Base-by-base conservation (phyloP, 2,888 invertebrate species). In the Hipparchia semele region DNA sequence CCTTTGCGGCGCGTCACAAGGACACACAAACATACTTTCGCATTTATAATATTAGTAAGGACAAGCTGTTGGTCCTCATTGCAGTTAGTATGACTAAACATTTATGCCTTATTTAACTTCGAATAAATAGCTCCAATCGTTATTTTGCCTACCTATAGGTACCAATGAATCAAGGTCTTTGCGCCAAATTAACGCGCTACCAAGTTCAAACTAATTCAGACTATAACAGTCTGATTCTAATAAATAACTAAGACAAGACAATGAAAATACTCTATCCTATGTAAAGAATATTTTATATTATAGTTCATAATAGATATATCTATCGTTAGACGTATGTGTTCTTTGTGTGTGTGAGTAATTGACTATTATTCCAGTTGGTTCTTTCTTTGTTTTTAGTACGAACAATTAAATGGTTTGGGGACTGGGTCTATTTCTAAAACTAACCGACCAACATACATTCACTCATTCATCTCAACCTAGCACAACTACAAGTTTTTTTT, bases 251-350 rank as follows among this genome's bases (percentile, higher is more conserved):
- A 56, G n/a, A 56, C 13, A 56, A 45, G 54, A 49, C 62, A 64
- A 49, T 64, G 49, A 10, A 64, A 51, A 51, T 64, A 4, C 3
- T 46, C 49, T 64, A 9, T 49, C 9, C 8, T 49, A 49, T 23
- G 23, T 64, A 23, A 62, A 49, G 8, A 51, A 10, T 62, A 12
- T 59, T 59, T 59, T 33, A 59, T 45, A 61, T n/a, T 2, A 13
- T 2, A 13, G 7, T 13, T 7, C 6, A 6, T 58, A 23, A 23
- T 58, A 8, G 10, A 6, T 54, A 62, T 62, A 45, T 45, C n/a
- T 13, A 13, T 62, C 12, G 13, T 23, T 64, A 13, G 46, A 64
- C 64, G 49, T 64, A 49, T 64, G 23, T 64, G 46, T 23, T 64
- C 64, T 51, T 64, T 49, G 49, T 51, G 23, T 64, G 23, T 10